Conservation (phyloP, 2,888 invertebrate species). For the Lasius platythorax region DNA sequence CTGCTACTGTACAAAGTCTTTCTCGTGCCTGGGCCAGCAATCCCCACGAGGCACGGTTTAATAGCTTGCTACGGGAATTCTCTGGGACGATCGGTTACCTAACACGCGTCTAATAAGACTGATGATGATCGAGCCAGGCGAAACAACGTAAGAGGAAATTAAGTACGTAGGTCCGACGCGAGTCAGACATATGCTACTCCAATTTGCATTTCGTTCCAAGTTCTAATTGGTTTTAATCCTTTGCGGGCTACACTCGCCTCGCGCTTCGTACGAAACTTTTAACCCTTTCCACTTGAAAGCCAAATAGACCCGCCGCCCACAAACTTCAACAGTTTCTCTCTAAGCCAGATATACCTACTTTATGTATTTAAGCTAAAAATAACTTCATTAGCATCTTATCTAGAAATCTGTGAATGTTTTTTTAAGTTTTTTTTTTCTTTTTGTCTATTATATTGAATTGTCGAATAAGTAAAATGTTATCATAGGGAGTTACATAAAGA, state of each 20-base stretch:
- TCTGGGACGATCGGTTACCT: conserved; percentile 58
- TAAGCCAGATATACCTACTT: background rate
- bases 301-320: conserved; percentile 20
- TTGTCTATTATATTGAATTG: background rate
- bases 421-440: background rate
- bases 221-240: conserved; percentile 56
- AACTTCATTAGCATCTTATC: conserved; percentile 4
- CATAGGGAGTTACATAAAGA: background rate
- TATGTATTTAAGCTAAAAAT: background rate
- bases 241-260: conserved; percentile 19
- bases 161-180: conserved; percentile 23
- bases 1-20: conserved; percentile 46
- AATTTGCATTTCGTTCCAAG: conserved; percentile 59
- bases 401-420: background rate
- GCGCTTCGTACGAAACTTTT: conserved; percentile 26
- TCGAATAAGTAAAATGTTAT: background rate
- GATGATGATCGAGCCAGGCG: conserved; percentile 56
- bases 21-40: conserved; percentile 31
- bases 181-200: conserved; percentile 41
- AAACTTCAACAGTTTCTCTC: conserved; percentile 3
- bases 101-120: conserved; percentile 62
- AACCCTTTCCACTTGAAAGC: conserved; percentile 36
- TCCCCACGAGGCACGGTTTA: conserved; percentile 55
- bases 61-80: conserved; percentile 63
- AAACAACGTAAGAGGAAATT: conserved; percentile 63